Percentiles rank a stretch among this genome's conserved stretches.
phyloP scores from a whole-genome alignment of 2,113 vertebrate species.

The Corythornis cristatus region DNA sequence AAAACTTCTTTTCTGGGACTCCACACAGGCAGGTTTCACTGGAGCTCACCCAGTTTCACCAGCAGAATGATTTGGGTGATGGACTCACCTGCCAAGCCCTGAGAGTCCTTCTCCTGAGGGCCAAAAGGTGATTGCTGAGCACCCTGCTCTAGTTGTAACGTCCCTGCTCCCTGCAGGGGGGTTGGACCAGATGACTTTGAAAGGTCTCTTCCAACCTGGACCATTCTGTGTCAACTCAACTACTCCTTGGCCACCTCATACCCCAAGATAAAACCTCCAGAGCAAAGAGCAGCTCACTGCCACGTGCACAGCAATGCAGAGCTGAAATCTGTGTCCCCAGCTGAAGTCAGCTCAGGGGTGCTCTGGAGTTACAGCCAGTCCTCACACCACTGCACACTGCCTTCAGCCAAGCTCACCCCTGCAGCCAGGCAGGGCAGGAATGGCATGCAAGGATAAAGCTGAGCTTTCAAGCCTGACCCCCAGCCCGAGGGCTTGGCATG shows the following conservation, averaged over 20 bases:
- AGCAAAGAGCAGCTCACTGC: neutral
- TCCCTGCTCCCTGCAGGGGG: no score
- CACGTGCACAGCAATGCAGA: neutral
- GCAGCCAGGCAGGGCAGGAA: neutral
- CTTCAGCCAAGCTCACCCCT: neutral
- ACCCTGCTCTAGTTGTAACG: no score
- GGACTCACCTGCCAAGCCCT: neutral
- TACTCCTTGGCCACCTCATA: neutral
- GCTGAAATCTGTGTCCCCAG: neutral
- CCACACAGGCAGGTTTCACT: rapidly evolving
- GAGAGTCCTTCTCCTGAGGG: neutral
- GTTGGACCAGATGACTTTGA: no score
- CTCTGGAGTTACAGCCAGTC: neutral
- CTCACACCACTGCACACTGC: neutral
- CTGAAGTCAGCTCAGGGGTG: neutral
- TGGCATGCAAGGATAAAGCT: neutral
- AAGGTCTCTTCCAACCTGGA: no score
- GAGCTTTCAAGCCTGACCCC: neutral
- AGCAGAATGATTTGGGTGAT: neutral
- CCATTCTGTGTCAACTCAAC: neutral
- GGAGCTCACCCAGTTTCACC: neutral
- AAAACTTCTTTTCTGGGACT: neutral
- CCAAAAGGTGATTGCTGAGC: neutral
- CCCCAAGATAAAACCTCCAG: neutral
- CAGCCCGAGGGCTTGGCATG: neutral